Evolutionary conservation across 1,140 invertebrate species (phyloP).

Genomic region (Plectus sambesii): DNA sequence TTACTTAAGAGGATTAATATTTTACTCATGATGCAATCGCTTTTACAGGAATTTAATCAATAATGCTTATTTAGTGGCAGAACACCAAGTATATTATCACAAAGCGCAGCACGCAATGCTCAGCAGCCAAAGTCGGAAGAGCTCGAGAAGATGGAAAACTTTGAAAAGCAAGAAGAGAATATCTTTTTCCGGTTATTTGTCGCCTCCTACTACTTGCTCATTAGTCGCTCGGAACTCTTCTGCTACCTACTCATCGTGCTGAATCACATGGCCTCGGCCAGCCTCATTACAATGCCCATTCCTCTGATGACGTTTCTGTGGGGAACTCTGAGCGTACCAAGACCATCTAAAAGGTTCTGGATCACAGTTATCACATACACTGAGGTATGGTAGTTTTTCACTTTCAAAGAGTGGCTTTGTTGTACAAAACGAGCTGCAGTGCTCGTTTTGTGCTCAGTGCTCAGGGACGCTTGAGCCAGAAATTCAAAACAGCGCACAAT

Average conservation of each 20-base stretch:
- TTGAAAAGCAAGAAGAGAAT: conserved; percentile 45
- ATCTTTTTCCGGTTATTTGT: conserved; percentile 42
- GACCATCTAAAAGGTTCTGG: conserved; percentile 94
- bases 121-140: conserved; percentile 16
- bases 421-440: no score
- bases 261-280: conserved; percentile 83
- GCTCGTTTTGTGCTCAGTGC: no score
- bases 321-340: conserved; percentile 87
- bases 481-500: no score
- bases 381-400: no score
- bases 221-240: conserved; percentile 81
- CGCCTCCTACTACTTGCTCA: conserved; percentile 56
- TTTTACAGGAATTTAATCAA: no score
- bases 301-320: conserved; percentile 91
- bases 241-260: conserved; percentile 92
- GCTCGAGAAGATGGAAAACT: conserved; percentile 37
- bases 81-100: no score
- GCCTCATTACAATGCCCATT: conserved; percentile 62
- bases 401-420: no score
- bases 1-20: no score
- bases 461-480: no score
- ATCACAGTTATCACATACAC: conserved; percentile 83
- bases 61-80: no score
- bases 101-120: no score
- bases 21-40: no score